phyloP scores from a whole-genome alignment of 35 echinoderm and acorn worm species.

The Heliocidaris tuberculata region DNA sequence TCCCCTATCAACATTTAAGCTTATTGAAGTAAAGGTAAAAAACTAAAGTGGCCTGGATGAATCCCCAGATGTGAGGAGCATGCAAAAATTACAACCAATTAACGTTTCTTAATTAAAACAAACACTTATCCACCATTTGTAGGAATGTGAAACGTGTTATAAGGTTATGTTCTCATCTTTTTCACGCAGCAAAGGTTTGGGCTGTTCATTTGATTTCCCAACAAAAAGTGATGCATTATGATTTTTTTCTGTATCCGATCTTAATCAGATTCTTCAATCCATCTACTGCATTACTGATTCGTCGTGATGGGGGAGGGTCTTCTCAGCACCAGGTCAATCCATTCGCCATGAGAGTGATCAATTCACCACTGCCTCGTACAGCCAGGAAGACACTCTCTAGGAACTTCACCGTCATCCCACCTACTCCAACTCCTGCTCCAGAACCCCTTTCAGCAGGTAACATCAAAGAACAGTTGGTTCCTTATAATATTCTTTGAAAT shows the following conservation, averaged over 20 bases:
- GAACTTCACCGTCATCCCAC: constrained; percentile 41
- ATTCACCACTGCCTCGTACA: constrained; percentile 19
- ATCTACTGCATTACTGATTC: constrained; percentile 57
- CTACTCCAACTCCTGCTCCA: background rate
- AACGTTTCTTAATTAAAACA: too few species aligned
- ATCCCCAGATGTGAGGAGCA: too few species aligned
- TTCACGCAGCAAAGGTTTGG: background rate
- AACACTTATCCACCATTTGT: too few species aligned
- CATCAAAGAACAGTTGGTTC: background rate
- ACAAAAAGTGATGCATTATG: background rate
- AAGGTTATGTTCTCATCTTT: too few species aligned
- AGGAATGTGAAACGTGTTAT: too few species aligned
- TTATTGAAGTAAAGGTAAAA: too few species aligned
- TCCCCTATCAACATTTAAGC: too few species aligned
- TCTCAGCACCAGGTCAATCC: background rate
- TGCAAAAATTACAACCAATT: too few species aligned
- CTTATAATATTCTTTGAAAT: too few species aligned
- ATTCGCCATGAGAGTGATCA: constrained; percentile 59
- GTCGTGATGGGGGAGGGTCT: constrained; percentile 42
- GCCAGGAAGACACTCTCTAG: constrained; percentile 34
- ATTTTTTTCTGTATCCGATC: background rate
- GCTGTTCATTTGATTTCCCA: background rate
- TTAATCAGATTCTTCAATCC: constrained; percentile 65
- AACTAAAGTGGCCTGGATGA: too few species aligned
- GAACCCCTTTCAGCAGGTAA: constrained; percentile 15